phyloP scores from a whole-genome alignment of 2,797 vertebrate species.

The Lithobates sylvaticus region DNA sequence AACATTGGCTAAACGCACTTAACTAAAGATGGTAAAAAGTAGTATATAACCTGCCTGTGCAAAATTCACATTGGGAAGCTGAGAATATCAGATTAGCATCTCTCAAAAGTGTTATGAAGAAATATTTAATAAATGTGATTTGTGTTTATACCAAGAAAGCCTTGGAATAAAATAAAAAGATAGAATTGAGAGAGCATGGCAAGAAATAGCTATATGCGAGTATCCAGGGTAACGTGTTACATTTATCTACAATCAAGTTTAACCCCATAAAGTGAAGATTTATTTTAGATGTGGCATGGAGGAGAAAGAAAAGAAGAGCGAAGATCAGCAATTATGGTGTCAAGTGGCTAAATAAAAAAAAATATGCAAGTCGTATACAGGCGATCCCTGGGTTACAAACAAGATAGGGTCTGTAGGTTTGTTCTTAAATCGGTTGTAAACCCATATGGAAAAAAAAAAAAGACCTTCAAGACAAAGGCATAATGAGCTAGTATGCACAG shows the following conservation, averaged over 20 bases:
- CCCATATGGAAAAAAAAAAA: too few relatives aligned
- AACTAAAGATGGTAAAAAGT: background rate
- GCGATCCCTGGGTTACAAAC: too few relatives aligned
- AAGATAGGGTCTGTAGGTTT: too few relatives aligned
- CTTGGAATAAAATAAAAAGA: slow-evolving; percentile 54
- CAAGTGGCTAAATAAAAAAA: slow-evolving; percentile 34
- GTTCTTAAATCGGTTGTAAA: too few relatives aligned
- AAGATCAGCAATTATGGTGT: slow-evolving; percentile 27
- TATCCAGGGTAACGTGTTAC: slow-evolving; percentile 55
- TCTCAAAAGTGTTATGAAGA: slow-evolving; percentile 18
- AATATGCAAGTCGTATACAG: slow-evolving; percentile 3
- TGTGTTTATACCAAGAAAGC: slow-evolving; percentile 38
- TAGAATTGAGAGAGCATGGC: slow-evolving; percentile 36
- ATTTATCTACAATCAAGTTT: slow-evolving; percentile 47
- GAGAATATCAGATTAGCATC: background rate
- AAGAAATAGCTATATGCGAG: slow-evolving; percentile 43
- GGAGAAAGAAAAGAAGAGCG: background rate
- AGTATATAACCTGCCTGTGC: slow-evolving; percentile 1
- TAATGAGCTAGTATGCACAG: too few relatives aligned
- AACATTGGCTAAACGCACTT: background rate
- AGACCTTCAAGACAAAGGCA: too few relatives aligned
- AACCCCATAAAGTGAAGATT: slow-evolving; percentile 45
- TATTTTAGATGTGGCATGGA: slow-evolving; percentile 22
- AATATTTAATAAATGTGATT: slow-evolving; percentile 38
- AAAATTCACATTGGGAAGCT: slow-evolving; percentile 3